Evolutionary conservation across 2,888 invertebrate species (phyloP).

Genomic region (Nephrotoma guestfalica): DNA sequence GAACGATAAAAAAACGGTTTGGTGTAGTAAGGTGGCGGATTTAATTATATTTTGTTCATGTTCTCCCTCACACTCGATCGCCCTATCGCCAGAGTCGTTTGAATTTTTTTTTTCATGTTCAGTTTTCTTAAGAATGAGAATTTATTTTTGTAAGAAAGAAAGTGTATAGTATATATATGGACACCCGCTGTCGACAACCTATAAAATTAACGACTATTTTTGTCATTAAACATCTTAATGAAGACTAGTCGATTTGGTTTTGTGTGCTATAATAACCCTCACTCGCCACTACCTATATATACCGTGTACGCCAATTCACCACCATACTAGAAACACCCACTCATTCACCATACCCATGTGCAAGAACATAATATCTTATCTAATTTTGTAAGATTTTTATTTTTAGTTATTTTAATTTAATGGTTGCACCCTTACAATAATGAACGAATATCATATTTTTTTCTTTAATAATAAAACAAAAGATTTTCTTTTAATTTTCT

Average conservation of each 20-base stretch:
- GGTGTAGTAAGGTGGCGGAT: neutral
- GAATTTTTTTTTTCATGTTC: neutral
- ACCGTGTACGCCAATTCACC: neutral
- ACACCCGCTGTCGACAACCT: conserved; percentile 13
- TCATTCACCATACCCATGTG: neutral
- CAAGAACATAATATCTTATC: neutral
- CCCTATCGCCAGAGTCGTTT: neutral
- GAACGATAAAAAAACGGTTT: neutral
- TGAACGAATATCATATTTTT: neutral
- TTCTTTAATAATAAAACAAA: neutral
- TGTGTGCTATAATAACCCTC: neutral
- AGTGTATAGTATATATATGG: conserved; percentile 1
- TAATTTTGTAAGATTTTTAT: neutral
- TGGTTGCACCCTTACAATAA: conserved; percentile 3
- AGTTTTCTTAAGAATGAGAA: neutral
- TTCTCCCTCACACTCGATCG: neutral
- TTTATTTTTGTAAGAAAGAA: neutral
- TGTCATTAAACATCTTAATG: conserved; percentile 15
- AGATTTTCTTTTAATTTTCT: neutral
- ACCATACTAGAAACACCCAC: neutral
- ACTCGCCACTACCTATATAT: neutral
- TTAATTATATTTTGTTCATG: neutral
- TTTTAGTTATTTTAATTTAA: conserved; percentile 2
- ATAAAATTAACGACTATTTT: conserved; percentile 14
- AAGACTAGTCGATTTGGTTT: conserved; percentile 10